Evolutionary conservation across 2,888 invertebrate species (phyloP).

Genomic region (Drosophila formosana): DNA sequence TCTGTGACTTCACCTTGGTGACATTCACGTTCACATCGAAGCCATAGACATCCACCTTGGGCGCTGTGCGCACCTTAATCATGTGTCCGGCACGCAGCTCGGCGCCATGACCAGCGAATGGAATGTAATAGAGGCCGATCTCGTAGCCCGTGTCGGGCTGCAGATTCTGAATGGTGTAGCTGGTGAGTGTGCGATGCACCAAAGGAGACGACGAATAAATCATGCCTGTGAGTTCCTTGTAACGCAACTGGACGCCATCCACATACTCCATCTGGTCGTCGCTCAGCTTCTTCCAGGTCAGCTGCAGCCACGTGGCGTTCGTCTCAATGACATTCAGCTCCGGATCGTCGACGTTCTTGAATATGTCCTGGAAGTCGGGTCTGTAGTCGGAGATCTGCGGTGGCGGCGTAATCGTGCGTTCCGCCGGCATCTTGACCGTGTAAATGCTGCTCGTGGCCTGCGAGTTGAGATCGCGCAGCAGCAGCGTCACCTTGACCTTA

Average conservation of each 20-base stretch:
- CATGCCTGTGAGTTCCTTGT: conserved; percentile 92
- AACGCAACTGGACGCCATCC: conserved; percentile 94
- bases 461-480: conserved; percentile 91
- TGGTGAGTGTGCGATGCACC: conserved; percentile 92
- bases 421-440: conserved; percentile 89
- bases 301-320: conserved; percentile 91
- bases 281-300: conserved; percentile 93
- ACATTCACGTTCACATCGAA: conserved; percentile 93
- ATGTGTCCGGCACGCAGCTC: conserved; percentile 91
- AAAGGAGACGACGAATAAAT: conserved; percentile 94
- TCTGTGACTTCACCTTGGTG: conserved; percentile 90
- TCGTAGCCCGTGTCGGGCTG: conserved; percentile 93
- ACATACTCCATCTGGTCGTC: conserved; percentile 93
- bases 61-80: conserved; percentile 90
- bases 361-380: conserved; percentile 85
- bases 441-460: conserved; percentile 92
- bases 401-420: conserved; percentile 86
- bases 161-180: conserved; percentile 91
- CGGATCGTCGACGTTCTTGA: conserved; percentile 89
- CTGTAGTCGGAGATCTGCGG: conserved; percentile 82
- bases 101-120: conserved; percentile 91
- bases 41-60: conserved; percentile 91
- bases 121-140: conserved; percentile 93
- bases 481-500: conserved; percentile 92
- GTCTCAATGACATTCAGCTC: conserved; percentile 90